Base-by-base conservation (phyloP, 30 jellyfish, hydroid and myxozoan genomes). In the Aurelia coerulea region DNA sequence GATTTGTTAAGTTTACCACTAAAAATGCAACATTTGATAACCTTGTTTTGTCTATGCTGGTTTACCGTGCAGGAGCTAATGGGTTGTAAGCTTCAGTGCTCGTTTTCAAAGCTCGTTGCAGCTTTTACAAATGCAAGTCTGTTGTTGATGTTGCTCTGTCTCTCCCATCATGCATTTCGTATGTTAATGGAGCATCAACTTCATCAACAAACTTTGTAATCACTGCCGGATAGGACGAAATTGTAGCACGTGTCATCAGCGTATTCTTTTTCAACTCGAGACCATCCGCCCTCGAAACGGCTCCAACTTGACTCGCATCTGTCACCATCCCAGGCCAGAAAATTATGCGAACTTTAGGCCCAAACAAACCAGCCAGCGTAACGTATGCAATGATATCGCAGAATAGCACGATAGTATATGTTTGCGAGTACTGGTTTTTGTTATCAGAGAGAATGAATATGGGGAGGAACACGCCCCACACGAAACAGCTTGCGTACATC, bases 381-480 rank as follows among this genome's bases (percentile, higher is more conserved):
- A 94, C 95, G 63, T 80, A 94, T 7, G 95, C 99, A 71, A 88
- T 88, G 78, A 89, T 41, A 49, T 82, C 91, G 58, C 97, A 89
- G 64, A 94, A 71, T n/a, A 80, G 29, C 34, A 87, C 90, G 14
- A 94, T 78, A 15, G 91, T 59, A 65, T 80, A 66, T 41, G 92
- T 86, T 13, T 97, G 90, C 59, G 89, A 23, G 84, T 90, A 83
- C 29, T 81, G 73, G 31, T 66, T 76, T 42, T 58, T 67, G 37
- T 82, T 79, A 56, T 41, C 71, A 10, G 89, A 71, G 33, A 94
- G 87, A 16, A 82, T 77, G 88, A 81, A 88, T n/a, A 91, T 88
- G 13, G 99, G 99, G 34, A 94, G 97, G 82, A 94, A 94, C 13
- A 94, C 76, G 5, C 97, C 91, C 99, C 99, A 94, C 39, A 76